These are phyloP conservation scores for Hybos culiciformis DNA, from an alignment of 2,888 invertebrate genomes.

Conservation along the genomic window DNA sequence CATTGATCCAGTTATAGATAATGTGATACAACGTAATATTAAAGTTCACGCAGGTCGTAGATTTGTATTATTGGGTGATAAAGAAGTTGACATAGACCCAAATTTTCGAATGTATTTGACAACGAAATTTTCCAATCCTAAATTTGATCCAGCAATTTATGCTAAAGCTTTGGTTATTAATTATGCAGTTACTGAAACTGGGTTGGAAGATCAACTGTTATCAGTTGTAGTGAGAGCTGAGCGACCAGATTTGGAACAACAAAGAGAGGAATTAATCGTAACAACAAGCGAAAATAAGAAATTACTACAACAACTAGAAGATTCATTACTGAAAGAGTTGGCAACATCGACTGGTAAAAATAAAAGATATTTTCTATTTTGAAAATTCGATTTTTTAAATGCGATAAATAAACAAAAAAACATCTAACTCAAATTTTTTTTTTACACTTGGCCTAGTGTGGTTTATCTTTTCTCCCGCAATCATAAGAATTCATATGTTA, in stretches of 20 bases:
- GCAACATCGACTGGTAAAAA: slow-evolving; percentile 74
- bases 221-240: slow-evolving; percentile 82
- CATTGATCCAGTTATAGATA: slow-evolving; percentile 81
- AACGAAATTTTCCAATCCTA: slow-evolving; percentile 79
- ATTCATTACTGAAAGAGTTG: slow-evolving; percentile 69
- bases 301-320: slow-evolving; percentile 68
- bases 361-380: too few species aligned
- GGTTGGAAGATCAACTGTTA: slow-evolving; percentile 79
- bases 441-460: too few species aligned
- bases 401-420: too few species aligned
- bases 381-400: too few species aligned
- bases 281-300: slow-evolving; percentile 80
- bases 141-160: slow-evolving; percentile 73
- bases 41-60: slow-evolving; percentile 60
- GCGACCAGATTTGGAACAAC: slow-evolving; percentile 75
- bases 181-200: slow-evolving; percentile 76
- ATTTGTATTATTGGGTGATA: slow-evolving; percentile 77
- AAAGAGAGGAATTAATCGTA: slow-evolving; percentile 64
- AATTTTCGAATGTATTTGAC: slow-evolving; percentile 80
- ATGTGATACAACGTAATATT: slow-evolving; percentile 73
- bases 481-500: too few species aligned
- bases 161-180: slow-evolving; percentile 82
- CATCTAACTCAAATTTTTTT: too few species aligned
- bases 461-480: too few species aligned
- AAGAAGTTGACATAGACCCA: slow-evolving; percentile 80